phyloP scores from a whole-genome alignment of 2,797 vertebrate genomes.

The Peromyscus attwateri region DNA sequence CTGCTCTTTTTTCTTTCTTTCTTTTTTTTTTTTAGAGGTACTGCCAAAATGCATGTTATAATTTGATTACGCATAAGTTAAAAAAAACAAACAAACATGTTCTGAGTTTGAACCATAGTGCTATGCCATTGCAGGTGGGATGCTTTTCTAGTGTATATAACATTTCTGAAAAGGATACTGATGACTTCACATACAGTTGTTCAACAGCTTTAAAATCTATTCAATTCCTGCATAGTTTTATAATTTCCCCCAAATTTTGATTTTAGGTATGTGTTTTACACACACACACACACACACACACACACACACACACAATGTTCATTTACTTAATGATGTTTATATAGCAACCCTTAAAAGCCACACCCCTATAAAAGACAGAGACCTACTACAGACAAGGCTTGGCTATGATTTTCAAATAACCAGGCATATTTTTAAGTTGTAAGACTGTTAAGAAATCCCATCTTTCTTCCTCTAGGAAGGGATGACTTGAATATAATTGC shows the following conservation, averaged over 20 bases:
- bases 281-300: neutral
- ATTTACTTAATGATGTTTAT: slow-evolving; percentile 39
- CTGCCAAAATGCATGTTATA: slow-evolving; percentile 34
- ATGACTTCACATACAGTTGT: neutral
- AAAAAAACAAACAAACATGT: neutral
- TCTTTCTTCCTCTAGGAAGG: neutral
- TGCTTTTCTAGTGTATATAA: slow-evolving; percentile 50
- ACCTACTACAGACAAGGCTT: neutral
- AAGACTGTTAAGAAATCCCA: slow-evolving; percentile 24
- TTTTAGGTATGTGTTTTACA: too few species aligned
- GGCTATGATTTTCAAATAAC: slow-evolving; percentile 9
- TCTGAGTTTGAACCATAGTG: slow-evolving; percentile 56
- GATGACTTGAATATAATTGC: neutral
- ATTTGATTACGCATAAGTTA: slow-evolving; percentile 63
- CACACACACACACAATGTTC: neutral
- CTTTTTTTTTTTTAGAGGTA: slow-evolving; percentile 59
- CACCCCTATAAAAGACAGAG: neutral
- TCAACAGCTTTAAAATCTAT: slow-evolving; percentile 63
- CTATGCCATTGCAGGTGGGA: slow-evolving; percentile 49
- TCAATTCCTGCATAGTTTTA: slow-evolving; percentile 57
- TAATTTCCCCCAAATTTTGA: neutral
- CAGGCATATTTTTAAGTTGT: neutral
- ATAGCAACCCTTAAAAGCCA: slow-evolving; percentile 14
- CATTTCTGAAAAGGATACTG: slow-evolving; percentile 6
- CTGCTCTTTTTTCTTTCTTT: neutral